phyloP scores from a whole-genome alignment of 2,797 vertebrate species.

The Vespertilio murinus region DNA sequence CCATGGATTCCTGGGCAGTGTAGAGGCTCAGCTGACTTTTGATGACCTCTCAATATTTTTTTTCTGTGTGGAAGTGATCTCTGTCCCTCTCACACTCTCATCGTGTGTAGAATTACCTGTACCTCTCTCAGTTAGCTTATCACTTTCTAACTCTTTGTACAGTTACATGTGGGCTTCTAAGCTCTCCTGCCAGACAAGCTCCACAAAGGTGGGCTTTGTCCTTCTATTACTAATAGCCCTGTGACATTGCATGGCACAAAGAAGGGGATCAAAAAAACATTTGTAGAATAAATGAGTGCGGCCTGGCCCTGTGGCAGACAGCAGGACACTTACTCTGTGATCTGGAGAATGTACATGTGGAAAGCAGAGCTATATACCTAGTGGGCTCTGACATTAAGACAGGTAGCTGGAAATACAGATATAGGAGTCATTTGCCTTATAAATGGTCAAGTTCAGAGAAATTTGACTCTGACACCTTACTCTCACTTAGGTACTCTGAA shows the following conservation, averaged over 20 bases:
- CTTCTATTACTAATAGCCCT: not conserved
- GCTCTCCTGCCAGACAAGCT: not conserved
- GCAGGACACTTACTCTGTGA: not conserved
- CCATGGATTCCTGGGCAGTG: not conserved
- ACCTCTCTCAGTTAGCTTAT: not conserved
- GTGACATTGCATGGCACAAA: not conserved
- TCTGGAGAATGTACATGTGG: not conserved
- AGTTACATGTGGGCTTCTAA: not conserved
- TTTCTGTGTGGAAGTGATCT: not conserved
- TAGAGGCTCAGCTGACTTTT: not conserved
- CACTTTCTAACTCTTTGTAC: not conserved
- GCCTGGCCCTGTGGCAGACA: not conserved
- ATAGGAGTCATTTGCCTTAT: not conserved
- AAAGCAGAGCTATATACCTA: not conserved
- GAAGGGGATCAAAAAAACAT: not conserved
- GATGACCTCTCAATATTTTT: not conserved
- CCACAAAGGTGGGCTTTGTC: not conserved
- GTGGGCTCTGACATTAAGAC: not conserved
- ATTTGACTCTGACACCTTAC: not conserved
- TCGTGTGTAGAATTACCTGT: not conserved
- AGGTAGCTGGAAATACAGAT: not conserved
- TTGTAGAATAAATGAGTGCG: not conserved
- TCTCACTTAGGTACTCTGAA: constrained; percentile 1
- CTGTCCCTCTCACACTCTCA: not conserved
- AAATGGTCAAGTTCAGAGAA: constrained; percentile 36